These are phyloP conservation scores for Rhea pennata DNA, from an alignment of 2,113 vertebrate genomes.

Conservation along the genomic window DNA sequence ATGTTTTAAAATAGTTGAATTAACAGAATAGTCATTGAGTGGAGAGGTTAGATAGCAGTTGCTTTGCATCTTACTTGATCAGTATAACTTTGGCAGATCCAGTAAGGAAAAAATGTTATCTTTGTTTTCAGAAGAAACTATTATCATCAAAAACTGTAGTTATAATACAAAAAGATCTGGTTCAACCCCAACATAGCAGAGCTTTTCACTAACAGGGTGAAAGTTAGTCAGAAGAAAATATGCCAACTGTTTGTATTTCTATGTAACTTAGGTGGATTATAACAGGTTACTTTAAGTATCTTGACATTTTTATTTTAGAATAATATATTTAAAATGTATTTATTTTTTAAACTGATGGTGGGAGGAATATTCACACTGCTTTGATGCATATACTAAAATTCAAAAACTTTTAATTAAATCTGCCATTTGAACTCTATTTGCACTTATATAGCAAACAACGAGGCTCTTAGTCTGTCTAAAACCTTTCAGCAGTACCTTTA, in stretches of 20 bases:
- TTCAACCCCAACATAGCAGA: neutral
- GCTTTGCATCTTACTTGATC: neutral
- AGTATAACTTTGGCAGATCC: neutral
- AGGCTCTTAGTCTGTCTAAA: rapidly evolving
- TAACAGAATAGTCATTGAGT: neutral
- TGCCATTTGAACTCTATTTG: neutral
- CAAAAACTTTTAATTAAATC: too few species aligned
- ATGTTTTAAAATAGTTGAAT: neutral
- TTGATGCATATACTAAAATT: neutral
- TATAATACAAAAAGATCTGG: neutral
- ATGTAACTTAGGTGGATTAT: rapidly evolving
- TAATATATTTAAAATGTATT: neutral
- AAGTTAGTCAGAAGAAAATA: neutral
- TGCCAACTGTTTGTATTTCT: rapidly evolving
- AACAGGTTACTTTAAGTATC: neutral
- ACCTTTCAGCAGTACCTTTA: neutral
- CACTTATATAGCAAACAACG: neutral
- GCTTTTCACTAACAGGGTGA: neutral
- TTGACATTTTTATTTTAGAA: neutral
- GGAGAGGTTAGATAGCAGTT: neutral
- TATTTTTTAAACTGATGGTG: rapidly evolving
- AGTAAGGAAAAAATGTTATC: neutral
- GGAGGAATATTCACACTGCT: neutral
- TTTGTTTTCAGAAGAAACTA: neutral
- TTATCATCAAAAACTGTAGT: neutral